These are phyloP conservation scores for Trichosurus vulpecula DNA, from an alignment of 2,797 vertebrate genomes.

Conservation along the genomic window DNA sequence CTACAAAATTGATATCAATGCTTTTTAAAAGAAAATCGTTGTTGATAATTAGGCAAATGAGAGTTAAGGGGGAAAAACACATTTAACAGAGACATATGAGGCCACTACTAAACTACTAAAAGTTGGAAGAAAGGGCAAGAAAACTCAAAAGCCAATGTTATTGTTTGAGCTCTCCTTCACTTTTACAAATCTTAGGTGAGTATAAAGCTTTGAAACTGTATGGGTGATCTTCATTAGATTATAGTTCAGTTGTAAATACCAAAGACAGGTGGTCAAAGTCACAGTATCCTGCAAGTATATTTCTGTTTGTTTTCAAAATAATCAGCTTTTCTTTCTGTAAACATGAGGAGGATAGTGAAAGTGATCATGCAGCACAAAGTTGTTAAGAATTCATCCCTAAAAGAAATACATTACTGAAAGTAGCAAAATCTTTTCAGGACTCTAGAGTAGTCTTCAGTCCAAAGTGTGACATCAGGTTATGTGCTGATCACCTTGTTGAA, in stretches of 20 bases:
- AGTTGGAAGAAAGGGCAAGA: neutral
- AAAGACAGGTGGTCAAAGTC: neutral
- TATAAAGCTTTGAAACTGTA: conserved; percentile 21
- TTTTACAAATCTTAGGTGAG: conserved; percentile 14
- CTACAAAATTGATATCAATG: neutral
- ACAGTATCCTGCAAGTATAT: conserved; percentile 13
- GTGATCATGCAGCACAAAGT: neutral
- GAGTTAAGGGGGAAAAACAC: neutral
- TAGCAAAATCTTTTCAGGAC: neutral
- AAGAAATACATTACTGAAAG: neutral
- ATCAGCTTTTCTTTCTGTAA: neutral
- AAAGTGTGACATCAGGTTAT: neutral
- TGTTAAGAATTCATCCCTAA: neutral
- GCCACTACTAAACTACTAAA: neutral
- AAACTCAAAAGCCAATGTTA: neutral
- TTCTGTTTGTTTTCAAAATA: neutral
- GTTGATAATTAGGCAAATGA: neutral
- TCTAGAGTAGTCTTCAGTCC: neutral
- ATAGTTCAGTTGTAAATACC: neutral
- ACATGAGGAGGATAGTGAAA: neutral
- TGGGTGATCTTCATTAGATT: neutral
- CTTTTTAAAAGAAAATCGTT: neutral
- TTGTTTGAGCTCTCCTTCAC: neutral
- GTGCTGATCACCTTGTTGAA: neutral
- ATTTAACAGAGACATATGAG: neutral